Percentiles rank a stretch among this genome's conserved stretches.
Conservation (phyloP, 2,113 vertebrate genomes). For the Daboia siamensis region DNA sequence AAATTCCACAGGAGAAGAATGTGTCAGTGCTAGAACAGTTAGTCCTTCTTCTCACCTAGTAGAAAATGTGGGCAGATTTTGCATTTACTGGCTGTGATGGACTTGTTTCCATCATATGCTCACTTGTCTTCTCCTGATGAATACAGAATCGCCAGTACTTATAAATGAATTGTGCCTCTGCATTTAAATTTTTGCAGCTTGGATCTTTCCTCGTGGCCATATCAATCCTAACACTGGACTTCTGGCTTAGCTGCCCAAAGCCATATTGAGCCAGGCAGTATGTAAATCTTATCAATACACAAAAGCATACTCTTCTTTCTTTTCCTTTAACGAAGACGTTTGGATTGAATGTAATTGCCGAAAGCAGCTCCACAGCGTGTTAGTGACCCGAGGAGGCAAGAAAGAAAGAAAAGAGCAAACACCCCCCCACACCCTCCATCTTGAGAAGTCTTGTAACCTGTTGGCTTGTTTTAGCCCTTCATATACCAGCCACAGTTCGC, state of each 20-base stretch:
- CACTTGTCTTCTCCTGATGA: not conserved
- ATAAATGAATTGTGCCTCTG: not conserved
- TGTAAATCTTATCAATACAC: not conserved
- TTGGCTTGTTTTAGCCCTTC: conserved; percentile 99
- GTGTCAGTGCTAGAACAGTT: not conserved
- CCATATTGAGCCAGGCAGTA: not conserved
- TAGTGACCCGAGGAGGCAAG: conserved; percentile 68
- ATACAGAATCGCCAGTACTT: not conserved
- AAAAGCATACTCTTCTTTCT: not conserved
- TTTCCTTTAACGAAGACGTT: not conserved
- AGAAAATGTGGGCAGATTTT: not conserved
- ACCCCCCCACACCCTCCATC: conserved; percentile 6
- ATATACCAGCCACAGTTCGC: conserved; percentile 99
- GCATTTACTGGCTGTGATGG: not conserved
- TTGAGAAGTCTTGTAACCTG: conserved; percentile 85
- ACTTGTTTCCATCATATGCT: no score
- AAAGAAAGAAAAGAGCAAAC: conserved; percentile 35
- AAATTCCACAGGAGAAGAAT: not conserved
- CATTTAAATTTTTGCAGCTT: not conserved
- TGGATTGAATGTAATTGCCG: conserved; percentile 33
- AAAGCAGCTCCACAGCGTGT: conserved; percentile 62
- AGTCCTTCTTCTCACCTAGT: not conserved
- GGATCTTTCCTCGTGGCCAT: not conserved
- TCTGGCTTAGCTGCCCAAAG: not conserved
- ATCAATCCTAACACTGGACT: not conserved